Evolutionary conservation across 2,888 invertebrate genomes (phyloP).

Genomic region (Phyllotreta cruciferae): DNA sequence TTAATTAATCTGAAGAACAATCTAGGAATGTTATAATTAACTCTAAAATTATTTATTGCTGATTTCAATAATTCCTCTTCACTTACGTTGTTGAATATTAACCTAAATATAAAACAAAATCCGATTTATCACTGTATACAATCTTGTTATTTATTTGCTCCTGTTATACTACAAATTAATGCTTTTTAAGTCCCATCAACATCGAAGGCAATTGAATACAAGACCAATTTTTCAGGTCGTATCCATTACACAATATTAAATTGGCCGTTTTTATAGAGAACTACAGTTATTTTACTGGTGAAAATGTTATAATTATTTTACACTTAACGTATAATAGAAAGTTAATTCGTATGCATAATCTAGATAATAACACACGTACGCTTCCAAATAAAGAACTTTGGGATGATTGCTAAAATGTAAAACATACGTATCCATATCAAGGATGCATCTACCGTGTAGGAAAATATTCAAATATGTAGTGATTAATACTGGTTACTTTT

Average conservation of each 20-base stretch:
- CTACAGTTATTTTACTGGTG: conserved; percentile 30
- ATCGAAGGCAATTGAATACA: conserved; percentile 19
- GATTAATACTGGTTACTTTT: not conserved
- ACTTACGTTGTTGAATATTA: no score
- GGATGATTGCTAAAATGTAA: conserved; percentile 3
- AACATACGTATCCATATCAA: conserved; percentile 2
- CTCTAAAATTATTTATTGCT: no score
- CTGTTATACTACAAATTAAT: conserved; percentile 13
- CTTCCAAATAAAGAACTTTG: conserved; percentile 23
- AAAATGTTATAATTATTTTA: conserved; percentile 36
- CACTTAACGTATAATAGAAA: conserved; percentile 33
- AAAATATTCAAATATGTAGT: conserved; percentile 1
- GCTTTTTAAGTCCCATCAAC: conserved; percentile 18
- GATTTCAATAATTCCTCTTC: no score
- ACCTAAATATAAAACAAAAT: no score
- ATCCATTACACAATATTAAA: conserved; percentile 29
- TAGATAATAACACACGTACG: conserved; percentile 19
- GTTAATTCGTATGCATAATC: conserved; percentile 32
- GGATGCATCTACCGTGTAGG: conserved; percentile 2
- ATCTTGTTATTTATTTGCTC: conserved; percentile 8
- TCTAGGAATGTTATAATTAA: no score
- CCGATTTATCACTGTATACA: not conserved
- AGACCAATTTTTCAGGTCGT: conserved; percentile 29
- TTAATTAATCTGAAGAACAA: no score
- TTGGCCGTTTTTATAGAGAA: conserved; percentile 25